A percentile compares a stretch with the other conserved stretches of the same genome.
Evolutionary conservation across 2,797 vertebrate species (phyloP).

Genomic region (Margarornis squamiger): DNA sequence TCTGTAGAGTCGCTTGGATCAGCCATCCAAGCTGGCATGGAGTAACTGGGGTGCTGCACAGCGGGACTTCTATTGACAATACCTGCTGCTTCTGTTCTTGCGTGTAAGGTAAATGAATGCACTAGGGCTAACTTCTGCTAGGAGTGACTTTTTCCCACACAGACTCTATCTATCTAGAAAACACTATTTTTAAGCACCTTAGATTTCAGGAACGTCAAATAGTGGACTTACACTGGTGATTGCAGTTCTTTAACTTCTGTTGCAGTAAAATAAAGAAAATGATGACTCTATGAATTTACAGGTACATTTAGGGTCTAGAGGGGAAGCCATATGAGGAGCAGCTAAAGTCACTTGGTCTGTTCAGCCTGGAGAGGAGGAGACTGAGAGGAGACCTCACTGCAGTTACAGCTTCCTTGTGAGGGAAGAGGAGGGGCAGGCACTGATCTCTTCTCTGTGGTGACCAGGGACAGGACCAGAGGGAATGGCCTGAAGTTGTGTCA

Average conservation of each 20-base stretch:
- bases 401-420: background rate
- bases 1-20: background rate
- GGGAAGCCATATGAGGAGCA: background rate
- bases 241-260: background rate
- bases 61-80: background rate
- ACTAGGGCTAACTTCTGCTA: background rate
- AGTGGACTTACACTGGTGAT: background rate
- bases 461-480: too few species aligned
- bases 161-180: background rate
- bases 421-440: too few species aligned
- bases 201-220: background rate
- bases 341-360: background rate
- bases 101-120: background rate
- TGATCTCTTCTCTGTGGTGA: fast-evolving
- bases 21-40: background rate
- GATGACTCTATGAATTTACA: background rate
- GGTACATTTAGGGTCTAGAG: background rate
- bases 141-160: background rate
- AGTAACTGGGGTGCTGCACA: background rate
- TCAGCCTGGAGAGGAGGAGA: background rate
- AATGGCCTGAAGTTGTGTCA: background rate
- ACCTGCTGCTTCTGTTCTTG: background rate
- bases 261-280: background rate
- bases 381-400: background rate
- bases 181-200: background rate